Evolutionary conservation across 2,113 vertebrate genomes (phyloP).

Genomic region (Catagonus wagneri): DNA sequence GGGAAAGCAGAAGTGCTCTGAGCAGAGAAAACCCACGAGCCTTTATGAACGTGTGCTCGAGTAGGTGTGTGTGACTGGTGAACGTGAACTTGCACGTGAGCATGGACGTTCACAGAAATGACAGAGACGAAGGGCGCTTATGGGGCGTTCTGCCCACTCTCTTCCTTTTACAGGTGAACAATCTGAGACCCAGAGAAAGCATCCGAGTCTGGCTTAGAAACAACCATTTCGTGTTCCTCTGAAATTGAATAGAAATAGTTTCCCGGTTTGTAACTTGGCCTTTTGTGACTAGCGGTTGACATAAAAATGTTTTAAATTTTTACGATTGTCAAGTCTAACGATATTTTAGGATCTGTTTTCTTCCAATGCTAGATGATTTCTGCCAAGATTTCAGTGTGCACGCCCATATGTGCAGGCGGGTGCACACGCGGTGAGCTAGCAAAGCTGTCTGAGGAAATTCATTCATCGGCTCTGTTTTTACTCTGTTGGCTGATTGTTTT

Average conservation of each 20-base stretch:
- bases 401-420: fast-evolving
- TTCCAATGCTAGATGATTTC: background rate
- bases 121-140: background rate
- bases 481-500: background rate
- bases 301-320: background rate
- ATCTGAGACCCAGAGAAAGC: background rate
- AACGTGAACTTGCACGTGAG: background rate
- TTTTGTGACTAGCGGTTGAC: background rate
- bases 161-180: background rate
- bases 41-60: fast-evolving
- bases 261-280: background rate
- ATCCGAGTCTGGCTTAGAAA: background rate
- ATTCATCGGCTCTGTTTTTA: background rate
- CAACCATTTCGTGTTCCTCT: too few species aligned
- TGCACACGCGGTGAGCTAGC: background rate
- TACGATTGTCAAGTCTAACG: background rate
- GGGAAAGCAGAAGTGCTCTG: background rate
- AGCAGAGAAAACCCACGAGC: background rate
- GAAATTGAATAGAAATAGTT: background rate
- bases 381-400: background rate
- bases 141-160: background rate
- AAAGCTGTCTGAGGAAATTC: background rate
- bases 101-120: background rate
- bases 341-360: background rate
- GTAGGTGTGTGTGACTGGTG: fast-evolving